Conservation (phyloP, 2,888 invertebrate species). For the Calameuta idolon region DNA sequence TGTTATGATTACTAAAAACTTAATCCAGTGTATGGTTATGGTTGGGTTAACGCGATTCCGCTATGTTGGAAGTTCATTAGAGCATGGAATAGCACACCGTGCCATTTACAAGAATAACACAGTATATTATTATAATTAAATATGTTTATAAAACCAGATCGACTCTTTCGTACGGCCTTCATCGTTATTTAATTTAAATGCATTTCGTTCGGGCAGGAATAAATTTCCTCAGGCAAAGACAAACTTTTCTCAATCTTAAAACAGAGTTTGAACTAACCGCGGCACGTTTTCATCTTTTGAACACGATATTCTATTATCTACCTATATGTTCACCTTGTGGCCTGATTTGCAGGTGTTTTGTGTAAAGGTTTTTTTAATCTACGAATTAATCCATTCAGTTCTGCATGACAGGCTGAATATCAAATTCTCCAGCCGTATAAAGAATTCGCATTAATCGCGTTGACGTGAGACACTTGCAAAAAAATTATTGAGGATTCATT, state of each 20-base stretch:
- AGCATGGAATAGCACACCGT: background rate
- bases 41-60: background rate
- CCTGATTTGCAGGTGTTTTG: background rate
- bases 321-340: background rate
- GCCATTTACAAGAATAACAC: background rate
- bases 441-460: background rate
- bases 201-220: background rate
- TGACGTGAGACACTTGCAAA: background rate
- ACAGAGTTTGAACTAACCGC: background rate
- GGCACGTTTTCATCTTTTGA: background rate
- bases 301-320: background rate
- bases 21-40: background rate
- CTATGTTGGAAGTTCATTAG: background rate
- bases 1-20: background rate
- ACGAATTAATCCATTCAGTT: background rate
- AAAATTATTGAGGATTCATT: background rate
- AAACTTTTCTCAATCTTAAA: background rate
- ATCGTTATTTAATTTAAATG: background rate
- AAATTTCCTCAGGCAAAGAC: background rate
- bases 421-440: background rate
- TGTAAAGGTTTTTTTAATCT: background rate
- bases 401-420: background rate
- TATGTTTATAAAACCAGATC: background rate
- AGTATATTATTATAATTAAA: background rate
- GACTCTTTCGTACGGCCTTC: background rate